These are phyloP conservation scores for Eupelmus urozonus DNA, from an alignment of 2,888 invertebrate species.

Conservation along the genomic window DNA sequence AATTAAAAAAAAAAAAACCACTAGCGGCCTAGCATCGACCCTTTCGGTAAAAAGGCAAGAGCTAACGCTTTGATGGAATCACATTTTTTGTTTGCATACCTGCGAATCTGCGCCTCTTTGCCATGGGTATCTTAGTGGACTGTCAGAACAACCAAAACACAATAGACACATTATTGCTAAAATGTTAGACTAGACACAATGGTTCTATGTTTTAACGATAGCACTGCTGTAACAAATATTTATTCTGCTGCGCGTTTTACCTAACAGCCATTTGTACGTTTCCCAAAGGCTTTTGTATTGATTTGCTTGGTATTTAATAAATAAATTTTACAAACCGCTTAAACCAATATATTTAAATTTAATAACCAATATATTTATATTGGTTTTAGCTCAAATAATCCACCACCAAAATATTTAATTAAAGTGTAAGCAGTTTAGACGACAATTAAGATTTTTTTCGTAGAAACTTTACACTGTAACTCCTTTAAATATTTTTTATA, in stretches of 20 bases:
- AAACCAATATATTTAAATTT: neutral
- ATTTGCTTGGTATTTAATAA: neutral
- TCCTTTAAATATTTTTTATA: conserved; percentile 15
- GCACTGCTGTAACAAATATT: conserved; percentile 51
- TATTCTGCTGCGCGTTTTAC: conserved; percentile 25
- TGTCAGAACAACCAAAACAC: conserved; percentile 75
- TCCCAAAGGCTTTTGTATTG: neutral
- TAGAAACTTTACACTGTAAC: neutral
- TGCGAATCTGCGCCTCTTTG: conserved; percentile 76
- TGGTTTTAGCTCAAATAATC: conserved; percentile 4
- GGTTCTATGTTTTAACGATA: conserved; percentile 55
- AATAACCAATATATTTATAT: conserved; percentile 7
- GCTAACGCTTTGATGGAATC: conserved; percentile 61
- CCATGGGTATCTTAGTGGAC: conserved; percentile 76
- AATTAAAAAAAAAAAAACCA: conserved; percentile 55
- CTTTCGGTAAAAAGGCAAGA: conserved; percentile 54
- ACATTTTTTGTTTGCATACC: conserved; percentile 71
- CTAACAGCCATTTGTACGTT: neutral
- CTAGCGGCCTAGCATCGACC: conserved; percentile 58
- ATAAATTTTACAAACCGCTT: too few relatives aligned
- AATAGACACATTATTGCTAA: conserved; percentile 61
- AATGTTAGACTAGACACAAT: conserved; percentile 63
- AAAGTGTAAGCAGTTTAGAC: too few relatives aligned
- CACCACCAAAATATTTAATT: conserved; percentile 33
- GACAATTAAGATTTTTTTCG: neutral